A percentile compares a stretch with the other conserved stretches of the same genome.
phyloP scores from a whole-genome alignment of 2,797 vertebrate species.

The Geotria australis region DNA sequence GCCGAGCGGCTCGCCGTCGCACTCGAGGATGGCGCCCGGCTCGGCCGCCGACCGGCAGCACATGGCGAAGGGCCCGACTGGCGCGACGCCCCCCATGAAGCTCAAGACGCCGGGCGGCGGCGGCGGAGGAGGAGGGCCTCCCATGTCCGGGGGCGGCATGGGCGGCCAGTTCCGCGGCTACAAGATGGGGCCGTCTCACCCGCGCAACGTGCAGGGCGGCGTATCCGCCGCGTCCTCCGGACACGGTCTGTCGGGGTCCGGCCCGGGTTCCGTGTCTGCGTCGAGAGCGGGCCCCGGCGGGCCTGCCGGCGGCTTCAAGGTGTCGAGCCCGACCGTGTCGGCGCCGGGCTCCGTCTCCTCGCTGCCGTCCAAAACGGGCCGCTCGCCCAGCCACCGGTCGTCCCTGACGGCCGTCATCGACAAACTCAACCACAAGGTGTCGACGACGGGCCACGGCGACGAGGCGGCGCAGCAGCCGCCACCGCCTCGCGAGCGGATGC shows the following conservation, averaged over 20 bases:
- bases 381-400: conserved; percentile 93
- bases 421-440: conserved; percentile 85
- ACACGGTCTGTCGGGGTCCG: conserved; percentile 11
- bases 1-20: conserved; percentile 88
- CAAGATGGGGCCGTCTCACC: not conserved
- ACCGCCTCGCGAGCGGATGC: too few species aligned
- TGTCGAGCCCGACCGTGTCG: conserved; percentile 15
- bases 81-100: conserved; percentile 79
- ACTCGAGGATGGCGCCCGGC: conserved; percentile 52
- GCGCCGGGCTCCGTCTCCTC: conserved; percentile 5
- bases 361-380: conserved; percentile 38
- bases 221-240: conserved; percentile 9
- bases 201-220: too few species aligned
- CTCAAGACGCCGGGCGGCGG: conserved; percentile 73
- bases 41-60: conserved; percentile 73
- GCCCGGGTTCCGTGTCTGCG: conserved; percentile 24
- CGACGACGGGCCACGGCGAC: conserved; percentile 44
- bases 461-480: conserved; percentile 20
- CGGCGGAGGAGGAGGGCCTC: conserved; percentile 35
- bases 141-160: conserved; percentile 20
- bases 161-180: conserved; percentile 9
- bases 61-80: conserved; percentile 59
- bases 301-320: conserved; percentile 9
- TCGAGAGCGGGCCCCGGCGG: conserved; percentile 62
- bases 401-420: conserved; percentile 90